Conservation (phyloP, 2,797 vertebrate genomes). For the Ispidina picta region DNA sequence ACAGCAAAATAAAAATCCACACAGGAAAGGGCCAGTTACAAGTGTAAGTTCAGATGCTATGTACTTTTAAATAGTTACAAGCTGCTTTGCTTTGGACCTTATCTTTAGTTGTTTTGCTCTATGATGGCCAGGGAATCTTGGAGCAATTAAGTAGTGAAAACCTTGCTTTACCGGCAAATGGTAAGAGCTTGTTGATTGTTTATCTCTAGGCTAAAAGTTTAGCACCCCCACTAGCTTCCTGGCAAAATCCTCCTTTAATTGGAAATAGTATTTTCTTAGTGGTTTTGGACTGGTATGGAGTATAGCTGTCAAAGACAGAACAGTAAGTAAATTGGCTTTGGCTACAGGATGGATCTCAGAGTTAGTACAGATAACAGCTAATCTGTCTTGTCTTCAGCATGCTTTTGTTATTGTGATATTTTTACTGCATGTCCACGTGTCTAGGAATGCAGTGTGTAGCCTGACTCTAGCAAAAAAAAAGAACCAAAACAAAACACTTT, state of each 20-base stretch:
- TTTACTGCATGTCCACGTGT: not conserved
- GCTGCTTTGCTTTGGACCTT: not conserved
- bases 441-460: not conserved
- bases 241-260: not conserved
- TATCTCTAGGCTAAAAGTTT: not conserved
- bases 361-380: not conserved
- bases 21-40: slow-evolving; percentile 9
- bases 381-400: not conserved
- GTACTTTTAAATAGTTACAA: not conserved
- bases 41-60: not conserved
- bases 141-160: not conserved
- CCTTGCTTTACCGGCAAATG: slow-evolving; percentile 32
- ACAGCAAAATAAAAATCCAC: slow-evolving; percentile 26
- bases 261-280: not conserved
- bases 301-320: not conserved
- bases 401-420: not conserved
- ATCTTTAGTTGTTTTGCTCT: not conserved
- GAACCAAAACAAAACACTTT: not conserved
- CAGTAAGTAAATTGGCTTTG: not conserved
- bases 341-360: not conserved
- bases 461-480: not conserved
- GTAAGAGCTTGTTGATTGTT: not conserved
- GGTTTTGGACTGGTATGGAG: not conserved
- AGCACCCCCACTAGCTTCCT: not conserved
- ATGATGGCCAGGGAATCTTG: not conserved